Base-by-base conservation (phyloP, 2,113 vertebrate genomes). In the Gopherus flavomarginatus region DNA sequence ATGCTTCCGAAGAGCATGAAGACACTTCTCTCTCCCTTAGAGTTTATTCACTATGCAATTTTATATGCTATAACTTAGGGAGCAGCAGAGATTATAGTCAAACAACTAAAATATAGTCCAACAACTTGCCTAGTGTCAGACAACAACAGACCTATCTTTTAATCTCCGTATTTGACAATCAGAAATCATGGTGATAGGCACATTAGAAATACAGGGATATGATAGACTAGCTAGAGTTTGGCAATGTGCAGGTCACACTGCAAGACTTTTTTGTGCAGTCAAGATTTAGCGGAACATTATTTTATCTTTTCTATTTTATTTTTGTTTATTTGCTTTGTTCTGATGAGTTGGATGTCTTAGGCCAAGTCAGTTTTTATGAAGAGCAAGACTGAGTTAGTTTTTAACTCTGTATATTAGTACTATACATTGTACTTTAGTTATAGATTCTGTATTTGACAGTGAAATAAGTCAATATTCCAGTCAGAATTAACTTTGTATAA, bases 31-130 rank as follows among this genome's bases (percentile, higher is more conserved):
- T 78, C 42, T 4, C 6, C 13, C 12, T 5, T 29, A 47, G 26
- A 78, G 22, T n/a, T 44, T 38, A 77, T 26, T 44, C 72, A 44
- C 42, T 26, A 75, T 75, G 21, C n/a, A 42, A 75, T 24, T 12
- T 12, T 42, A 75, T 11, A 75, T 42, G n/a, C n/a, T 8, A 24
- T 21, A 31, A 38, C n/a, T 24, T 4, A 6, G 2, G 0, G 0
- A 21, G 85, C 75, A 80, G 56, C 6, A 44, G 86, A 2, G 26
- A 0, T 2, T 75, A 24, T 3, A 75, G 75, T 54, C 72, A 35
- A 85, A 22, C 0, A 0, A 65, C 62, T 69, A 69, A n/a, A 69
- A 69, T n/a, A 69, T 7, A 69, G 62, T 69, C 62, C 1, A 88
- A 52, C 77, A 82, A 89, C 83, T 52, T 5, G 31, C 2, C 27